Evolutionary conservation across 1,140 invertebrate species (phyloP), one percentile per base, ranked within the genome.

Genomic region (Drosophila burlai): DNA sequence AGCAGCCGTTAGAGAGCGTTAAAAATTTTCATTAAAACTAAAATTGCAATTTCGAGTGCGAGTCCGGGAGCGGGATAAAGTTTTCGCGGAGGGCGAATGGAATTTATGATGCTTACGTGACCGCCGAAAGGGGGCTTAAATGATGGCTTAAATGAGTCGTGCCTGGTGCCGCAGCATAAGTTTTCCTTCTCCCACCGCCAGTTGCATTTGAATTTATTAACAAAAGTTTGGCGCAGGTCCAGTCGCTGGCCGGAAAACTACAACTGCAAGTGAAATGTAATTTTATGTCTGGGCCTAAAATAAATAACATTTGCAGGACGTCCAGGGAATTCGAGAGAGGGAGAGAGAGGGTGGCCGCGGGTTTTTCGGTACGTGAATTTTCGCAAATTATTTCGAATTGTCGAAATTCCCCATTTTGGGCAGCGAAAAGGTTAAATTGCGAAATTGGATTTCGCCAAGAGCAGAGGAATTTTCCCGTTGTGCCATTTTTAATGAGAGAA

Each of bases 171-270:
- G 72, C 57, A 49, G 71, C 71, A 74, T 61, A 73, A 74, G 71
- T 61, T 72, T 24, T 46, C 24, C 43, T 11, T 10, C 43, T 31
- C 40, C 15, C 26, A 26, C 49, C 68, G 49, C 60, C 79, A 66
- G 65, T 75, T 82, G 80, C 80, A 82, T 82, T 82, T 82, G 74
- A 82, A 82, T 82, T 82, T 82, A 82, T 82, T 82, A 82, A 82
- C 80, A 77, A 82, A 81, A 81, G 72, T 81, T 57, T 81, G 79
- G 79, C 79, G 61, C 79, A 71, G 55, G 66, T 76, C 78, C 77
- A 80, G 57, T 66, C 57, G 36, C 38, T 29, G 65, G 45, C 57
- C 61, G 21, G 49, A 40, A 45, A 80, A 69, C 50, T 68, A 80
- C 64, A 80, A 76, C 50, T 68, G 74, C 64, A 72, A 76, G 57